Conservation (phyloP, 2,797 vertebrate genomes). For the Alectoris magna region DNA sequence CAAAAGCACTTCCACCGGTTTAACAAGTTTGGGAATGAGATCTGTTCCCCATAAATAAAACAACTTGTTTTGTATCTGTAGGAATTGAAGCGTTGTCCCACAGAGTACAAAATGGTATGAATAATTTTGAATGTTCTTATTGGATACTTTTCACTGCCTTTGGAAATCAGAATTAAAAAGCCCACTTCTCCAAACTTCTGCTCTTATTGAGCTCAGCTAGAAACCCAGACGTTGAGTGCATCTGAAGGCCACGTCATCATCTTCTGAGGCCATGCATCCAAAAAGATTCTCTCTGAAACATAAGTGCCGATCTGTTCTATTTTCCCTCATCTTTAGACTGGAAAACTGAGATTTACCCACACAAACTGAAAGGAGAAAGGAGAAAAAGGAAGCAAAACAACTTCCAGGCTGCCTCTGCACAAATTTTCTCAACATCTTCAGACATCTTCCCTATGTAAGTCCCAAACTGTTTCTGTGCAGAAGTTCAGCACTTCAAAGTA, state of each 20-base stretch:
- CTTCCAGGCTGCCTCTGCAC: neutral
- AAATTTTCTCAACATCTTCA: neutral
- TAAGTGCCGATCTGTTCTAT: neutral
- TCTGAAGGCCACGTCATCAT: neutral
- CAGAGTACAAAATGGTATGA: neutral
- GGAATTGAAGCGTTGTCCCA: neutral
- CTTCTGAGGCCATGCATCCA: neutral
- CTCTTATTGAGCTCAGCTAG: neutral
- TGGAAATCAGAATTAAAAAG: neutral
- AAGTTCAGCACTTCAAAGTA: neutral
- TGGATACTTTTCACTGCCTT: neutral
- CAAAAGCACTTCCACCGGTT: neutral
- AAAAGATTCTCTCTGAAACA: neutral
- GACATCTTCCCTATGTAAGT: neutral
- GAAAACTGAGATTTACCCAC: neutral
- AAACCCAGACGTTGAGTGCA: neutral
- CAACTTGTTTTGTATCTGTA: neutral
- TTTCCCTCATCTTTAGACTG: neutral
- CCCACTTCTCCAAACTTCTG: neutral
- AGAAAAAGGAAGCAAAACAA: neutral
- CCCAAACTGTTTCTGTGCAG: neutral
- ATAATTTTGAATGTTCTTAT: neutral
- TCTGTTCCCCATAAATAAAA: slow-evolving; percentile 32
- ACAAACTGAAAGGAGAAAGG: neutral
- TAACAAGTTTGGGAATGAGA: slow-evolving; percentile 10